Conservation (phyloP, 2,888 invertebrate species). For the Chelonus formosanus region DNA sequence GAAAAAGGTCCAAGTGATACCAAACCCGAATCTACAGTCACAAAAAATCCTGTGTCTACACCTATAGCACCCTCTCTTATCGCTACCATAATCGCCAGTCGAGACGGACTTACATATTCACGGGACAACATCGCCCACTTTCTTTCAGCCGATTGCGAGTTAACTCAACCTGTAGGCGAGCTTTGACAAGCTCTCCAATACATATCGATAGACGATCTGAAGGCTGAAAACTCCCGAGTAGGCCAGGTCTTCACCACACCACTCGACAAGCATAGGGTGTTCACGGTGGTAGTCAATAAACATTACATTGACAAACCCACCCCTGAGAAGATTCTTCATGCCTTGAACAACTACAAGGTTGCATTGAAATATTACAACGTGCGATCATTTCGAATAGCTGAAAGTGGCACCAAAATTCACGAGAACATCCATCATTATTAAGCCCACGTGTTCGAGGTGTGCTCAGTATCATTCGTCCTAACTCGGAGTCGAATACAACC, state of each 20-base stretch:
- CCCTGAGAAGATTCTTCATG: background rate
- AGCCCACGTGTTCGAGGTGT: conserved; percentile 1
- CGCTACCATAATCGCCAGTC: no score
- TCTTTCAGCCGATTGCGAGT: conserved; percentile 20
- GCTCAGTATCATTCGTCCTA: conserved; percentile 1
- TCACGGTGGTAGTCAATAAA: background rate
- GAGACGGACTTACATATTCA: conserved; percentile 21
- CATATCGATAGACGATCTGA: background rate
- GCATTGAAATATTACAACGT: background rate
- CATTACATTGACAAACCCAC: background rate
- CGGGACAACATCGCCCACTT: conserved; percentile 29
- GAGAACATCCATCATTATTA: background rate
- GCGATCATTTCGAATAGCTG: background rate
- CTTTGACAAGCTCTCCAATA: background rate
- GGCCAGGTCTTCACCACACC: conserved; percentile 4
- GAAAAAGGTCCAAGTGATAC: no score
- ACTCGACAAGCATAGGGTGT: background rate
- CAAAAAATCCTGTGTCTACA: no score
- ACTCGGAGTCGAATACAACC: conserved; percentile 15
- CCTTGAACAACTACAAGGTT: background rate
- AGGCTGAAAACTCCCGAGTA: background rate
- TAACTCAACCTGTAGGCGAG: conserved; percentile 6
- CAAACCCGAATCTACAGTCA: no score
- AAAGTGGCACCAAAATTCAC: background rate
- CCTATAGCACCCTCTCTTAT: no score